Evolutionary conservation across 2,797 vertebrate species (phyloP).

Genomic region (Ptychadena robeensis): DNA sequence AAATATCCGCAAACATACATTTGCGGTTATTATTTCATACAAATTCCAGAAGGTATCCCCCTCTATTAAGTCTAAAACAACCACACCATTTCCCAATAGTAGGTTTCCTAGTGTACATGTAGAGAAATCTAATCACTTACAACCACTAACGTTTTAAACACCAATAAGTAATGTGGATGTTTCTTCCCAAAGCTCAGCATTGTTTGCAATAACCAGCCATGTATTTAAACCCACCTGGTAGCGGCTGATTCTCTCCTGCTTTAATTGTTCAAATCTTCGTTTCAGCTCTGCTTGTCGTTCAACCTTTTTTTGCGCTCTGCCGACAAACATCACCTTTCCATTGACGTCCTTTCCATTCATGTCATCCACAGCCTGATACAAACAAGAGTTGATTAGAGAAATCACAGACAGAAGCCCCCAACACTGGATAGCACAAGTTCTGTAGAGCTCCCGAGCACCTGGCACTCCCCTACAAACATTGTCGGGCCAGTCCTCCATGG

Average conservation of each 20-base stretch:
- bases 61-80: not conserved
- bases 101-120: not conserved
- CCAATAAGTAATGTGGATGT: not conserved
- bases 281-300: conserved; percentile 96
- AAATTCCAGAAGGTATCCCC: no score
- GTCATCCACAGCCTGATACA: conserved; percentile 91
- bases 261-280: conserved; percentile 93
- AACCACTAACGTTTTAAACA: not conserved
- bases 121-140: not conserved
- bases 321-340: conserved; percentile 94
- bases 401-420: not conserved
- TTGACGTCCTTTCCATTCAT: conserved; percentile 96
- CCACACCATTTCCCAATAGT: not conserved
- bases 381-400: conserved; percentile 15
- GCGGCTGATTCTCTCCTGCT: conserved; percentile 96
- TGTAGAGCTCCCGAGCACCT: conserved; percentile 45
- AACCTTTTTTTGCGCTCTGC: conserved; percentile 96
- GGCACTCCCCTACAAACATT: conserved; percentile 45
- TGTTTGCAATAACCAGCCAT: no score
- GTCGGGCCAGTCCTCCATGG: conserved; percentile 43
- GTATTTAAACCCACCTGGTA: conserved; percentile 87
- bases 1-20: no score
- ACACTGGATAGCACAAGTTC: not conserved
- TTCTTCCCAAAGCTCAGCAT: not conserved
- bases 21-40: no score